These are phyloP conservation scores for Dicrurus megarhynchus DNA, from an alignment of 2,113 vertebrate species.

Conservation along the genomic window DNA sequence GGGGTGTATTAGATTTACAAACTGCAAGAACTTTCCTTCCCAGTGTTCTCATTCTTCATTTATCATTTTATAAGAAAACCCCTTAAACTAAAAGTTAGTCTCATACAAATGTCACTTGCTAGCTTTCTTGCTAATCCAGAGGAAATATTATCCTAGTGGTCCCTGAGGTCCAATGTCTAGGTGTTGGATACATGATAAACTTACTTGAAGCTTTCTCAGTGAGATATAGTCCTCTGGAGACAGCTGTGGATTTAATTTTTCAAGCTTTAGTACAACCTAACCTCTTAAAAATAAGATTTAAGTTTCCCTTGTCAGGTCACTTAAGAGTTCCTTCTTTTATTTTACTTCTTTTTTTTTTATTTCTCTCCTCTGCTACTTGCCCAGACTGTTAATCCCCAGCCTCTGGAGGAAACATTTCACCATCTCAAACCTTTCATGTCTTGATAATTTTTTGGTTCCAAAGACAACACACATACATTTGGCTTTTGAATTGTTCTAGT, in stretches of 20 bases:
- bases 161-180: slow-evolving; percentile 77
- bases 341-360: slow-evolving; percentile 51
- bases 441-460: slow-evolving; percentile 43
- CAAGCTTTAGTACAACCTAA: slow-evolving; percentile 71
- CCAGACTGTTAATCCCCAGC: slow-evolving; percentile 65
- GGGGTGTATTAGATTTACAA: slow-evolving; percentile 33
- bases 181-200: slow-evolving; percentile 82
- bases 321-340: slow-evolving; percentile 73
- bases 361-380: slow-evolving; percentile 66
- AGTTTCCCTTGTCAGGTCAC: slow-evolving; percentile 74
- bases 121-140: slow-evolving; percentile 76
- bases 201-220: slow-evolving; percentile 73
- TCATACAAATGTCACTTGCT: slow-evolving; percentile 71
- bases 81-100: slow-evolving; percentile 47
- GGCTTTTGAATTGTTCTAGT: not conserved
- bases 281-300: slow-evolving; percentile 79
- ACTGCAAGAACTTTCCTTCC: slow-evolving; percentile 47
- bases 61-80: slow-evolving; percentile 69
- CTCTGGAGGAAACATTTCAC: slow-evolving; percentile 51
- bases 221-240: slow-evolving; percentile 74
- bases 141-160: slow-evolving; percentile 78
- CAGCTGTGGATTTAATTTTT: slow-evolving; percentile 72
- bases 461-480: not conserved
- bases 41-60: slow-evolving; percentile 59
- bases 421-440: slow-evolving; percentile 37